phyloP scores from a whole-genome alignment of 2,888 invertebrate genomes.

The Andrena fulva region DNA sequence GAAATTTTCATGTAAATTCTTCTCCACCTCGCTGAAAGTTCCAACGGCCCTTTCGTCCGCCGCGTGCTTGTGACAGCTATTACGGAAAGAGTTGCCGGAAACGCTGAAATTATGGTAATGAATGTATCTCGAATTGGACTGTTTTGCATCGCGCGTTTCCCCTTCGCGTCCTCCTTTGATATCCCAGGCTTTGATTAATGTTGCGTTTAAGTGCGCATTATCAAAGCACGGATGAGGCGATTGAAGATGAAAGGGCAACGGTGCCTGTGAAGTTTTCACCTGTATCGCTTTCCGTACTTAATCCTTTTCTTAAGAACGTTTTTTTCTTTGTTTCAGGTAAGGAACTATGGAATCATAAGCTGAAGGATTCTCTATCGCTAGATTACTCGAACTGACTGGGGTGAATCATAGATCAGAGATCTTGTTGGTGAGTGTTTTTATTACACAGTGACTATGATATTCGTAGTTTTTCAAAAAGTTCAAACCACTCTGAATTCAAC shows the following conservation, averaged over 20 bases:
- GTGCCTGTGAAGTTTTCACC: too few species aligned
- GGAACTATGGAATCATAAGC: not conserved
- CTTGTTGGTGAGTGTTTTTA: not conserved
- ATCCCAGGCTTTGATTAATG: not conserved
- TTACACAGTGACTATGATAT: too few species aligned
- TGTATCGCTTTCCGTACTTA: not conserved
- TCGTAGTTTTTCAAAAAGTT: too few species aligned
- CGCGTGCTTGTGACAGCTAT: constrained; percentile 21
- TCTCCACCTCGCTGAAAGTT: not conserved
- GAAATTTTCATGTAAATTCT: constrained; percentile 45
- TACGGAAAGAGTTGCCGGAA: constrained; percentile 14
- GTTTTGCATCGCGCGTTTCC: constrained; percentile 22
- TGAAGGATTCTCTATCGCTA: not conserved
- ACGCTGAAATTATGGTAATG: constrained; percentile 35
- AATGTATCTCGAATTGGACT: constrained; percentile 36
- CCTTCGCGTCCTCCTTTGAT: constrained; percentile 6
- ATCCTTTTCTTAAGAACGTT: not conserved
- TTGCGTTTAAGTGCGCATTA: not conserved
- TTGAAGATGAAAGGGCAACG: too few species aligned
- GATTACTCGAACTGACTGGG: not conserved
- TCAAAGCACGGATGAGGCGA: not conserved
- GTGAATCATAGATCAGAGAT: not conserved
- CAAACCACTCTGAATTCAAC: too few species aligned
- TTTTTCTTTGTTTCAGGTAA: not conserved
- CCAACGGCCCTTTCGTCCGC: not conserved